phyloP scores from a whole-genome alignment of 2,797 vertebrate genomes.

The Bradypodion pumilum region DNA sequence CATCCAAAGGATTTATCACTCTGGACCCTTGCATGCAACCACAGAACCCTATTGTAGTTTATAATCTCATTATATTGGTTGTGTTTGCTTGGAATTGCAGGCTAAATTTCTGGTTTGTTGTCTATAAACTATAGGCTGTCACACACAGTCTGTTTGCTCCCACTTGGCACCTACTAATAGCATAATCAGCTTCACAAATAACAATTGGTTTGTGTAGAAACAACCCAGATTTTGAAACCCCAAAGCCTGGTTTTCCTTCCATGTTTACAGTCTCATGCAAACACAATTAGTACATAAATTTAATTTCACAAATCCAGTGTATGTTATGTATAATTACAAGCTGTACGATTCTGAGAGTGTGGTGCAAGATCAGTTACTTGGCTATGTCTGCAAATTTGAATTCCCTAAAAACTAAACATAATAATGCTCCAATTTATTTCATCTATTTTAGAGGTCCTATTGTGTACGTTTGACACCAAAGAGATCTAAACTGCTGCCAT shows the following conservation, averaged over 20 bases:
- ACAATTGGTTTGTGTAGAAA: neutral
- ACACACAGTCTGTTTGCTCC: neutral
- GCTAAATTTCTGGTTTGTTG: neutral
- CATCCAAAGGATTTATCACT: neutral
- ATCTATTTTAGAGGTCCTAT: neutral
- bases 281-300: neutral
- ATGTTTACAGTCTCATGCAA: neutral
- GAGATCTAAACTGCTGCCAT: neutral
- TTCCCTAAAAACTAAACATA: neutral
- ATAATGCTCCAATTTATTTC: neutral
- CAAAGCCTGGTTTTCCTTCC: neutral
- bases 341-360: neutral
- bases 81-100: neutral
- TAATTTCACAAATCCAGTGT: neutral
- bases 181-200: neutral
- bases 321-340: neutral
- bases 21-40: neutral
- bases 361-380: neutral
- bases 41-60: neutral
- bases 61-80: neutral
- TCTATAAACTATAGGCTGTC: neutral
- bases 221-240: neutral
- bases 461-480: neutral
- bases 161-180: neutral
- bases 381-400: neutral